phyloP scores from a whole-genome alignment of 1,140 invertebrate species.

The Camponotus vicinus region DNA sequence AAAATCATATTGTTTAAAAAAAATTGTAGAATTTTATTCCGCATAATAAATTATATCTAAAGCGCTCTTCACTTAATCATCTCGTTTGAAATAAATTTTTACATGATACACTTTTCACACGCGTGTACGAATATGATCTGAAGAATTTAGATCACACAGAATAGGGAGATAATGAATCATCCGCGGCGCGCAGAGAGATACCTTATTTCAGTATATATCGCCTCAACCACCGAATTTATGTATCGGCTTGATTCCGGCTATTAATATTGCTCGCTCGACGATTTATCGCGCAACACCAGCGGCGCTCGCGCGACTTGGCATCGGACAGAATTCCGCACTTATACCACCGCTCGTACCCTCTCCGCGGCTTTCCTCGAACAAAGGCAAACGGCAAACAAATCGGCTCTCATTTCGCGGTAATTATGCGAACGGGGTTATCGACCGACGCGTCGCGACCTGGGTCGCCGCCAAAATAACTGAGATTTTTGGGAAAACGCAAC shows the following conservation, averaged over 20 bases:
- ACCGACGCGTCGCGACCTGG: constrained; percentile 26
- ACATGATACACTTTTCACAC: not conserved
- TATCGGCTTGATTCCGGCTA: constrained; percentile 37
- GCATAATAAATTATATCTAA: not conserved
- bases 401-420: constrained; percentile 58
- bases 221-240: constrained; percentile 51
- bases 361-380: not conserved
- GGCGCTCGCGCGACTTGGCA: constrained; percentile 42
- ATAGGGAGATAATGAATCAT: constrained; percentile 12
- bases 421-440: constrained; percentile 66
- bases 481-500: constrained; percentile 38
- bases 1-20: no score
- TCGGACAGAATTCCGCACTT: constrained; percentile 57
- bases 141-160: not conserved
- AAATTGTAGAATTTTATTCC: not conserved
- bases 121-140: not conserved
- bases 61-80: not conserved
- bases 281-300: constrained; percentile 36
- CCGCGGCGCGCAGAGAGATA: not conserved
- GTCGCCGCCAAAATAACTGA: constrained; percentile 49
- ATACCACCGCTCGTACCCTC: not conserved
- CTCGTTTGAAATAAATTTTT: not conserved
- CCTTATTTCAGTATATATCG: constrained; percentile 31
- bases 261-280: constrained; percentile 17
- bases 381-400: constrained; percentile 46